Conservation (phyloP, 2,888 invertebrate genomes). For the Gymnoscelis rufifasciata region DNA sequence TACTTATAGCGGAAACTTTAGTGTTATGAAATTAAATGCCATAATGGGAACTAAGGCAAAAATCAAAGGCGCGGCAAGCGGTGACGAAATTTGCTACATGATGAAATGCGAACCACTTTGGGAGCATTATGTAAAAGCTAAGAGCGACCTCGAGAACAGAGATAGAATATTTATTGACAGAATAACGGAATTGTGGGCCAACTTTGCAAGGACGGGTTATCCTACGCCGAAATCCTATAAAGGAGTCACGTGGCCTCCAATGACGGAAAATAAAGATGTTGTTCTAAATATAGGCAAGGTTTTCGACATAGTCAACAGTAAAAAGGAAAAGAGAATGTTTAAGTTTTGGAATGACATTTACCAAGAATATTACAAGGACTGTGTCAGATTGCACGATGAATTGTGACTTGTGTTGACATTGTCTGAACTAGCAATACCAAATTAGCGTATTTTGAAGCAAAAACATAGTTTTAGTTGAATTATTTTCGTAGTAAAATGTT, state of each 20-base stretch:
- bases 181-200: conserved; percentile 67
- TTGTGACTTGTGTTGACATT: conserved; percentile 32
- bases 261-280: conserved; percentile 42
- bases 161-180: conserved; percentile 58
- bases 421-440: too few relatives aligned
- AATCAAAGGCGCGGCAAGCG: conserved; percentile 66
- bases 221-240: conserved; percentile 45
- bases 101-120: conserved; percentile 65
- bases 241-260: conserved; percentile 50
- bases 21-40: conserved; percentile 55
- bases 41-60: conserved; percentile 37
- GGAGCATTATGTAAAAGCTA: conserved; percentile 52
- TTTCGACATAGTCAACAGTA: conserved; percentile 39
- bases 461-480: too few relatives aligned
- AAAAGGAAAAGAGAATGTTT: conserved; percentile 47
- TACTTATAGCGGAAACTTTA: conserved; percentile 63
- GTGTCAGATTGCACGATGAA: conserved; percentile 54
- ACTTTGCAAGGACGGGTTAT: conserved; percentile 68
- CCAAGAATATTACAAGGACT: conserved; percentile 48
- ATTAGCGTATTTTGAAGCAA: too few relatives aligned
- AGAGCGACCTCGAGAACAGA: conserved; percentile 35
- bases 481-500: too few relatives aligned
- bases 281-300: conserved; percentile 47
- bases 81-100: conserved; percentile 71
- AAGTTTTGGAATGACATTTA: conserved; percentile 61